Base-by-base conservation (phyloP, 2,113 vertebrate genomes). In the Thamnaconus septentrionalis region DNA sequence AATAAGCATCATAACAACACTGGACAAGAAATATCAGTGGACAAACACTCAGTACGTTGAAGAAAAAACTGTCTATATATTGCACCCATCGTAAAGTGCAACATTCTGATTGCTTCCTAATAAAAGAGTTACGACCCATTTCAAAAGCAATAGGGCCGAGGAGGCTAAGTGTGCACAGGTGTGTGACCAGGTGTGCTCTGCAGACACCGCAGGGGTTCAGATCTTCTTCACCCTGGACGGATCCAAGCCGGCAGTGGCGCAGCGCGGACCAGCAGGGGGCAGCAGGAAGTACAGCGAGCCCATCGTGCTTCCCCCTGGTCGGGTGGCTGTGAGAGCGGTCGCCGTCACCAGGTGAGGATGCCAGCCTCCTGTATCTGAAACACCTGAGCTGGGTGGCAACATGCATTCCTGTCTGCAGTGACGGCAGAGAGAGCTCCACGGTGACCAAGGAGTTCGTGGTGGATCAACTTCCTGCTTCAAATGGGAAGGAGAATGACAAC, bases 191-290 rank as follows among this genome's bases (percentile, higher is more conserved):
- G 53, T 79, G 42, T 60, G 0, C 8, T 52, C 45, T 57, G 53
- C 87, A 99, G 97, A 94, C 64, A 92, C 94, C 40, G 86, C 89
- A 1, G 94, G 89, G 49, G 94, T 92, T 47, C 83, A 59, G 12
- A 90, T 98, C 82, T 94, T 93, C 89, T 99, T 93, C 80, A 96
- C 96, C 0, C 63, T 98, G 86, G 95, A 98, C 75, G 95, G 97
- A 59, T 96, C 90, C 53, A 95, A 91, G 69, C 96, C 96, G 11
- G 89, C 66, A 18, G 80, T 85, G 0, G 46, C 0, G 9, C 59
- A 49, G 3, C 42, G 52, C 0, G 58, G 67, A 39, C 71, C 68
- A 55, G 76, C 90, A 56, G 90, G n/a, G 8, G 80, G 73, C 72
- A 92, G 74, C 76, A 94, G 93, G 57, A 94, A 90, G 61, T 99